Evolutionary conservation across 1,140 invertebrate species (phyloP).

Genomic region (Meloidogyne floridensis): DNA sequence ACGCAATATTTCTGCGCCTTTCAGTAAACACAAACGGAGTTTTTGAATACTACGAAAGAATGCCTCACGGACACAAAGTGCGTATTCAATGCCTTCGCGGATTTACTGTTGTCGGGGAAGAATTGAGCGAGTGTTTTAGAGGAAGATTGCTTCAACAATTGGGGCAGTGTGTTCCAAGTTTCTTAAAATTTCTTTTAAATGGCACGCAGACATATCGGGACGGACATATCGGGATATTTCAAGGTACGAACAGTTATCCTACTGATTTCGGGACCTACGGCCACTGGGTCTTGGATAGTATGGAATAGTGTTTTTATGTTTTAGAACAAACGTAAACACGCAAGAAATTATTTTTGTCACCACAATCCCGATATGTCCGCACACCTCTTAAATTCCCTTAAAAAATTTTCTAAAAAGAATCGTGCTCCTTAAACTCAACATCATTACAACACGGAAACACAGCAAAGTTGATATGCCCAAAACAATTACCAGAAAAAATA

Average conservation of each 20-base stretch:
- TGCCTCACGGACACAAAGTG: constrained; percentile 33
- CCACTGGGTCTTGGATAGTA: too few relatives aligned
- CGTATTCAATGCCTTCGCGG: constrained; percentile 46
- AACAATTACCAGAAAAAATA: constrained; percentile 1
- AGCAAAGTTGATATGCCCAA: constrained; percentile 32
- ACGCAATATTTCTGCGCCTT: constrained; percentile 42
- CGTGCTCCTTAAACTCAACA: constrained; percentile 18
- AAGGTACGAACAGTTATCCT: too few relatives aligned
- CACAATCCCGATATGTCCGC: too few relatives aligned
- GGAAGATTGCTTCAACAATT: constrained; percentile 39
- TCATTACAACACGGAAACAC: constrained; percentile 31
- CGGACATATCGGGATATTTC: too few relatives aligned
- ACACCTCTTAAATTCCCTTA: not conserved
- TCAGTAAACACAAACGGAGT: not conserved
- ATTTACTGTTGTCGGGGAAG: constrained; percentile 41
- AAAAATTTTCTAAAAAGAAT: not conserved
- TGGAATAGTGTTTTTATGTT: too few relatives aligned
- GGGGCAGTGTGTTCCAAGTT: constrained; percentile 46
- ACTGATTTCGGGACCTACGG: too few relatives aligned
- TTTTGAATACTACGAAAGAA: constrained; percentile 41
- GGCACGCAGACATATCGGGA: too few relatives aligned
- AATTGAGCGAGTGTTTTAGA: constrained; percentile 41
- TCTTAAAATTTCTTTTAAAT: constrained; percentile 3
- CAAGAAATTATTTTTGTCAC: too few relatives aligned
- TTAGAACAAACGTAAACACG: too few relatives aligned